Evolutionary conservation across 2,797 vertebrate species (phyloP).

Genomic region (Lycodopsis pacificus): DNA sequence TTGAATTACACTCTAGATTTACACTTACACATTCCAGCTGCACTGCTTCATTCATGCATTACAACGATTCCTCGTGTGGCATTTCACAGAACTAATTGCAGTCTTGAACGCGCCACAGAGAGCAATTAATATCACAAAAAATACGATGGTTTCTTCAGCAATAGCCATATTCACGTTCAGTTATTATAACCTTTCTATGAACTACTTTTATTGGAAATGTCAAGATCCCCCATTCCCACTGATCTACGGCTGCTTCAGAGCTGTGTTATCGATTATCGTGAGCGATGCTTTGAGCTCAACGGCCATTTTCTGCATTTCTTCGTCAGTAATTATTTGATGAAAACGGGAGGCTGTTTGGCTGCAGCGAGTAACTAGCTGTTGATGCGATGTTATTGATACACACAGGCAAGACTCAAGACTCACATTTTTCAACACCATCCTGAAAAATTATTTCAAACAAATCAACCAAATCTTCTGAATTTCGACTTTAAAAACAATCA

Average conservation of each 20-base stretch:
- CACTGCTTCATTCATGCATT: not conserved
- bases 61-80: not conserved
- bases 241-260: not conserved
- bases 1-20: conserved; percentile 39
- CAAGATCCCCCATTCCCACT: not conserved
- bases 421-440: too few relatives aligned
- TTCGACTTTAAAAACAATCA: not conserved
- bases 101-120: not conserved
- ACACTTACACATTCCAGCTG: conserved; percentile 33
- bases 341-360: too few relatives aligned
- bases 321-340: too few relatives aligned
- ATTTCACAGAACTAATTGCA: conserved; percentile 10
- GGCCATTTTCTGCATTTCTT: too few relatives aligned
- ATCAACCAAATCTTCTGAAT: not conserved
- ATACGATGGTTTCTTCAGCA: not conserved
- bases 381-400: too few relatives aligned
- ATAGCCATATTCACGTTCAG: not conserved
- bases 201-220: too few relatives aligned
- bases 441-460: not conserved
- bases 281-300: not conserved
- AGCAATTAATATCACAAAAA: not conserved
- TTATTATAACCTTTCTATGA: too few relatives aligned
- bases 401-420: too few relatives aligned
- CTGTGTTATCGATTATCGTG: too few relatives aligned
- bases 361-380: too few relatives aligned